Base-by-base conservation (phyloP, 2,888 invertebrate genomes). In the Callinectes sapidus region DNA sequence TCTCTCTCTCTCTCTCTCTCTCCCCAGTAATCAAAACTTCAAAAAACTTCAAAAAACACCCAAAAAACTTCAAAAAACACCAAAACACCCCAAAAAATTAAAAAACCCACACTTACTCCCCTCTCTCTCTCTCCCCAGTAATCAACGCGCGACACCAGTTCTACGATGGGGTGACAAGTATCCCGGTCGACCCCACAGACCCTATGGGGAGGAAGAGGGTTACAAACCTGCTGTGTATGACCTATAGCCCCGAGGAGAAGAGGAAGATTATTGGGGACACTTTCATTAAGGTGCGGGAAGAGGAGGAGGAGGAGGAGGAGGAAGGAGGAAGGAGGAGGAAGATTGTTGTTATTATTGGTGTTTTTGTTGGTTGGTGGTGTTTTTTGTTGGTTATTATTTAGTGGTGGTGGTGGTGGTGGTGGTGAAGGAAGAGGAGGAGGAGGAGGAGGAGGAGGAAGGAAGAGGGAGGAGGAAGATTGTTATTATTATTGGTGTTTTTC, bases 191-290 rank as follows among this genome's bases (percentile, higher is more conserved):
- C 91, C 90, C 89, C 23, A 77, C 81, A n/a, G 94, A 95, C 54
- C 93, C 92, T 35, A 90, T 93, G 89, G 95, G 95, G 32, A 96
- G 97, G 95, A 97, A 97, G 94, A 96, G 97, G 94, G 96, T 97
- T 96, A 98, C 99, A 81, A 97, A 98, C 95, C 97, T 98, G 97
- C 96, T 99, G 91, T 98, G 98, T 95, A 97, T 97, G 96, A 97
- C 98, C 32, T 96, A 97, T n/a, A 97, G 98, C 96, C 99, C 99
- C 0, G 99, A 99, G 96, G 98, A 99, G 96, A 99, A 99, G 95
- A 97, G 99, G 94, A 98, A 98, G 96, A 99, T 99, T 95, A 99
- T 99, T 95, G 99, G 99, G 32, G 99, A 99, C 96, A 98, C 99
- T 91, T 99, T 99, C 96, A 98, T 99, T 94, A 97, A 97, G 95